phyloP scores from a whole-genome alignment of 2,113 vertebrate genomes.

The Pluvialis apricaria region DNA sequence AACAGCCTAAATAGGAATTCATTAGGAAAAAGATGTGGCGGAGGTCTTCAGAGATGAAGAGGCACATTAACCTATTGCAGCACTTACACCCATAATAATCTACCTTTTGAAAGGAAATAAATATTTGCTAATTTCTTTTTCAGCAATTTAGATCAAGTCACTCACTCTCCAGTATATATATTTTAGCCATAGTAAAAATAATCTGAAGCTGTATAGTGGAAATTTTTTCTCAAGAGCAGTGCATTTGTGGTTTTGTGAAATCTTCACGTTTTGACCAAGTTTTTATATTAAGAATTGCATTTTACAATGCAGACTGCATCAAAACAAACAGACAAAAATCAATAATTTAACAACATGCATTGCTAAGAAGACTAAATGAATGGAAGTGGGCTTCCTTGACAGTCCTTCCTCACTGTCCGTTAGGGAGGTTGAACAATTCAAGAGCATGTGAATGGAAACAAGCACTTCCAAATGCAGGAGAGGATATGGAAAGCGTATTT shows the following conservation, averaged over 20 bases:
- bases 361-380: not conserved
- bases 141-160: not conserved
- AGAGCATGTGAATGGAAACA: not conserved
- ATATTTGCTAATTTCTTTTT: constrained; percentile 32
- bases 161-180: not conserved
- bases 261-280: not conserved
- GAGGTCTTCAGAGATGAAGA: constrained; percentile 22
- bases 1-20: constrained; percentile 15
- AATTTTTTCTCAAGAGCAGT: not conserved
- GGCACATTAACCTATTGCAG: not conserved
- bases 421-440: not conserved
- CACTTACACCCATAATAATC: not conserved
- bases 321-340: not conserved
- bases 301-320: not conserved
- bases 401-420: not conserved
- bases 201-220: not conserved
- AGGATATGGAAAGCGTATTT: not conserved
- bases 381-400: not conserved
- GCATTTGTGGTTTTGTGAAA: not conserved
- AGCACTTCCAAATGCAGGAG: not conserved
- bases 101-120: constrained; percentile 11
- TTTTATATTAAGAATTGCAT: not conserved
- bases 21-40: not conserved
- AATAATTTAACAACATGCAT: not conserved
- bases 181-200: not conserved